Conservation (phyloP, 2,888 invertebrate genomes). For the Eupithecia vulgata region DNA sequence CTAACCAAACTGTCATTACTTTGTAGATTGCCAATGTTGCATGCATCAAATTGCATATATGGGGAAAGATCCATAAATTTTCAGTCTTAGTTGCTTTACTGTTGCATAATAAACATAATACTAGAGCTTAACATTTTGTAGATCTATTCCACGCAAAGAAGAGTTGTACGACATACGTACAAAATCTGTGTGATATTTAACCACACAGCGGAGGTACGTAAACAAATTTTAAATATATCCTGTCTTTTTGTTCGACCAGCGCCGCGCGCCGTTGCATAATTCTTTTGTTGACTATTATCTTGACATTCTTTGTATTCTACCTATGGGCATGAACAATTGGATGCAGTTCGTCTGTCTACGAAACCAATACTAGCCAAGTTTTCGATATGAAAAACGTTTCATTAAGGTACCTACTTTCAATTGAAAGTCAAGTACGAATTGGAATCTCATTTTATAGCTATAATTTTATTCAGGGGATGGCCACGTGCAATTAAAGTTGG, state of each 20-base stretch:
- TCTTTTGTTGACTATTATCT: constrained; percentile 42
- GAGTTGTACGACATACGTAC: too few relatives aligned
- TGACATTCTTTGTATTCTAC: neutral
- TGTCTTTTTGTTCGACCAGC: constrained; percentile 61
- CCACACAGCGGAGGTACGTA: too few relatives aligned
- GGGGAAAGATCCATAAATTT: neutral
- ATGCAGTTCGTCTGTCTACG: neutral
- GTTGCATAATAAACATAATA: neutral
- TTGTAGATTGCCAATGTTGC: neutral
- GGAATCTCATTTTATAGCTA: constrained; percentile 12
- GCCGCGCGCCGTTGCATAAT: constrained; percentile 45
- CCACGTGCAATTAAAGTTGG: constrained; percentile 4
- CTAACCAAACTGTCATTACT: neutral
- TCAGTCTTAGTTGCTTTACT: neutral
- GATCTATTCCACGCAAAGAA: too few relatives aligned
- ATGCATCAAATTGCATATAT: neutral
- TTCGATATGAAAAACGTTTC: constrained; percentile 23
- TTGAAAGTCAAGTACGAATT: constrained; percentile 19
- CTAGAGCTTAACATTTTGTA: too few relatives aligned
- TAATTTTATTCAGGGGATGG: constrained; percentile 16
- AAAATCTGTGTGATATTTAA: too few relatives aligned
- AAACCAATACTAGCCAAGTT: constrained; percentile 23
- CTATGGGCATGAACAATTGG: neutral
- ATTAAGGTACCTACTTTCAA: constrained; percentile 23
- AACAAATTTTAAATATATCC: constrained; percentile 30